Percentiles rank a stretch among this genome's conserved stretches.
Evolutionary conservation across 2,113 vertebrate genomes (phyloP).

Genomic region (Nycticryphes semicollaris): DNA sequence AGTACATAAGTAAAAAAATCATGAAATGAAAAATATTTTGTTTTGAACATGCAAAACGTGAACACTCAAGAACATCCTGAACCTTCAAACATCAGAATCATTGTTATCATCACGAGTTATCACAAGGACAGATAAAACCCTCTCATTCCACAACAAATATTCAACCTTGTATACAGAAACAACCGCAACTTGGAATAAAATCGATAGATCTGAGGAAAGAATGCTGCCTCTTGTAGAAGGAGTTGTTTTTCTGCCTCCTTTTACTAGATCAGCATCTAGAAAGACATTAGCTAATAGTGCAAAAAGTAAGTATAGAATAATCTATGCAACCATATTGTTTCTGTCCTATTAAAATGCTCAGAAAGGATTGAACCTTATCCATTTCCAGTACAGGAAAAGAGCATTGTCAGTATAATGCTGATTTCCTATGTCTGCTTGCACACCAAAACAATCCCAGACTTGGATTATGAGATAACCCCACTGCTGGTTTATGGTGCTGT

Average conservation of each 20-base stretch:
- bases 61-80: neutral
- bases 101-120: neutral
- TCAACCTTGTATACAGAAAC: neutral
- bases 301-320: neutral
- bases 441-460: neutral
- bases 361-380: neutral
- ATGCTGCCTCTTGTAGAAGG: neutral
- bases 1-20: neutral
- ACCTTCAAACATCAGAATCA: neutral
- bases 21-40: neutral
- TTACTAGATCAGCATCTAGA: neutral
- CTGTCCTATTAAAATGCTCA: neutral
- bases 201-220: neutral
- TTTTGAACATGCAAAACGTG: neutral
- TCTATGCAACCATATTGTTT: neutral
- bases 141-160: neutral
- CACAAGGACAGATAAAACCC: neutral
- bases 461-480: neutral
- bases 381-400: neutral
- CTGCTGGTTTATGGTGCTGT: neutral
- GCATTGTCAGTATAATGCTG: neutral
- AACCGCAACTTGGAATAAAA: neutral
- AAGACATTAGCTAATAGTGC: neutral
- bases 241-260: neutral
- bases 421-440: neutral